These are phyloP conservation scores for Melipona bicolor DNA, from an alignment of 2,888 invertebrate species.

Conservation along the genomic window DNA sequence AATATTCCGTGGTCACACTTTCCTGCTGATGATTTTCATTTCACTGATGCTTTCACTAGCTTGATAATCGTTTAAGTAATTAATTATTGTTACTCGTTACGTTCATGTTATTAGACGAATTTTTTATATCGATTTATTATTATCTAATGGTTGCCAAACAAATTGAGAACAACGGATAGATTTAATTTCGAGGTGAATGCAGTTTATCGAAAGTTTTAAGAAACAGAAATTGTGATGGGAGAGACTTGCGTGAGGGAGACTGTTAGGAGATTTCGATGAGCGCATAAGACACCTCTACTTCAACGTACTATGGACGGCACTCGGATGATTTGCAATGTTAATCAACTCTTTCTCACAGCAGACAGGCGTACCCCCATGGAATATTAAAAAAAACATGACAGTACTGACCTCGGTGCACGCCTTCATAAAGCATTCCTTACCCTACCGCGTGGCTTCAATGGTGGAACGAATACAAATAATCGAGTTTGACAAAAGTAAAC, in stretches of 20 bases:
- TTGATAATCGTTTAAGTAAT: not conserved
- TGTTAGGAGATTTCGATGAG: conserved; percentile 67
- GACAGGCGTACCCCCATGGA: conserved; percentile 20
- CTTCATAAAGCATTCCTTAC: not conserved
- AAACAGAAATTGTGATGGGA: no score
- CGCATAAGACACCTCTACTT: conserved; percentile 46
- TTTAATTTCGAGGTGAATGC: not conserved
- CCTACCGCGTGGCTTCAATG: not conserved
- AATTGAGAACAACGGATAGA: no score
- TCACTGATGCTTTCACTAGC: conserved; percentile 44
- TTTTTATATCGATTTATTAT: no score
- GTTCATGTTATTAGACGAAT: no score
- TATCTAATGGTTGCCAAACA: not conserved
- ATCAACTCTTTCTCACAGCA: conserved; percentile 37
- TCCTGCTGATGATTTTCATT: conserved; percentile 42
- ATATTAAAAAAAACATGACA: conserved; percentile 52
- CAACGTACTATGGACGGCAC: conserved; percentile 35
- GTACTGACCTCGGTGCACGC: conserved; percentile 61
- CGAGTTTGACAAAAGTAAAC: not conserved
- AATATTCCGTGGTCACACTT: conserved; percentile 38
- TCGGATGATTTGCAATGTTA: conserved; percentile 69
- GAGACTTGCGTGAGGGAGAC: not conserved
- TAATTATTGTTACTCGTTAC: not conserved
- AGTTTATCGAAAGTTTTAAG: not conserved
- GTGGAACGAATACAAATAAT: conserved; percentile 19